Evolutionary conservation across 1,140 invertebrate species (phyloP), one percentile per base, ranked within the genome.

Genomic region (Pollicipes pollicipes): DNA sequence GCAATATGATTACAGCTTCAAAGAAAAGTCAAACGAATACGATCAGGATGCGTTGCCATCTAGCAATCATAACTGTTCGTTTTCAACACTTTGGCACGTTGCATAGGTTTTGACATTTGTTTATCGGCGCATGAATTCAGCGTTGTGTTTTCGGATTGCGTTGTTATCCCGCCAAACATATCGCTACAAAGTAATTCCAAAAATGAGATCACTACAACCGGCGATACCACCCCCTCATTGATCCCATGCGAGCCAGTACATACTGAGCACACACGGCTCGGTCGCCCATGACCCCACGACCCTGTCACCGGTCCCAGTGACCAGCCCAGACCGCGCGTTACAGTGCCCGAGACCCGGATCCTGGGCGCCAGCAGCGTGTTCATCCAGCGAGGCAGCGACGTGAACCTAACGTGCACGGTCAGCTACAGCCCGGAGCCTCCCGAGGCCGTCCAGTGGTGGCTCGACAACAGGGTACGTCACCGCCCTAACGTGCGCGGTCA

Each of bases 381-480:
- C 82, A 89, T 93, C 75, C 88, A 90, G 75, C 90, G 88, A 75
- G 91, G 91, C 37, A 91, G 88, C 74, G 90, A 92, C 82, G 90
- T 94, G 77, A 93, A 93, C 82, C 83, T 94, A 75, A 93, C 90
- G 68, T 94, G 91, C 81, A 85, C 90, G 73, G 90, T 92, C 10
- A 83, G 86, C 73, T 88, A 92, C 78, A 90, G 90, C 31, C 90
- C 90, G 0, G 89, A 90, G 73, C 90, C 90, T 27, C 91, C 91
- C 64, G 87, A 86, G 76, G 93, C 91, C 80, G 93, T 94, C 79
- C 90, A 91, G 79, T 94, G 91, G 91, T 92, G 93, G 80, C 88
- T 89, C 75, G 90, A 90, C 67, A 85, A 85, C 21, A 85, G 89
- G 77, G 88, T 95, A 79, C 82, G 78, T 58, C 27, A 70, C n/a